Base-by-base conservation (phyloP, 2,113 vertebrate species). In the Callospermophilus lateralis region DNA sequence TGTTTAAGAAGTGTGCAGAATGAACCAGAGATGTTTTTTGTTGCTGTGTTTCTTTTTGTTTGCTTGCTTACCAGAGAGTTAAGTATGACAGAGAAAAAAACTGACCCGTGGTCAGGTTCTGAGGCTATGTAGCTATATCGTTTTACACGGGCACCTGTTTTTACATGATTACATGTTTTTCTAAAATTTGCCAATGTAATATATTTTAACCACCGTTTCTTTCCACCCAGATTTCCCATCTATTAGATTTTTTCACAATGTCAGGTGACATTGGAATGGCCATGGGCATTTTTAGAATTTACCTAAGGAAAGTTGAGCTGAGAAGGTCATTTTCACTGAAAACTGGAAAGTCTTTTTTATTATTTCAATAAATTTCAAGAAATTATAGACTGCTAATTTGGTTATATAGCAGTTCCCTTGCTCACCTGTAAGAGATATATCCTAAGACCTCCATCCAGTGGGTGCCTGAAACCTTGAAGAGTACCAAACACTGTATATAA, bases 341-440 rank as follows among this genome's bases (percentile, higher is more conserved):
- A 61, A 72, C 73, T 93, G 16, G 34, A 85, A 93, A 90, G 45
- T 39, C 84, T 85, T 95, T 96, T 73, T 32, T 32, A 74, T 65
- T 32, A 48, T 73, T 84, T 89, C 16, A 67, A 28, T 53, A 80
- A 73, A 96, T 85, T 22, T 80, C 80, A 32, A 84, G 68, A 78
- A 84, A 84, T 79, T 17, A 76, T 55, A 32, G 28, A 84, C 24
- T 88, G 63, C 74, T 79, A 55, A 84, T 55, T 89, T 94, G 72
- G 53, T 84, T 84, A 65, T n/a, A 34, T 15, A 84, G n/a, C 15
- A 26, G 53, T 58, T 20, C 24, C 22, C 53, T 3, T 63, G 22
- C n/a, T 80, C 37, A 37, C 26, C 53, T 58, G 15, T 19, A n/a
- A 70, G 67, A 19, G 67, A n/a, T 70, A 19, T 16, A 70, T 70